Percentiles rank a stretch among this genome's conserved stretches.
phyloP scores from a whole-genome alignment of 1,140 invertebrate species.

The Cataglyphis hispanica region DNA sequence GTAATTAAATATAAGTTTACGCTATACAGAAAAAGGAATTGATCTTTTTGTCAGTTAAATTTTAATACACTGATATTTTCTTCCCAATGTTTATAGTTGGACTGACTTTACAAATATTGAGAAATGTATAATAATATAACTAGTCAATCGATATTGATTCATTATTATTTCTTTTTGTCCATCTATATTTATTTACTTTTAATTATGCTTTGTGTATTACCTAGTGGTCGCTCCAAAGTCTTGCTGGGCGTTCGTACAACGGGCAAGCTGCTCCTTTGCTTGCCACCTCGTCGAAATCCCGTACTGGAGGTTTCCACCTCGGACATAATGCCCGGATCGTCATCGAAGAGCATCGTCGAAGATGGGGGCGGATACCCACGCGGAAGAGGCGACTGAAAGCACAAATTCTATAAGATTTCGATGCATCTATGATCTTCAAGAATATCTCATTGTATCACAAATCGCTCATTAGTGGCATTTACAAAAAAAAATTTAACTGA shows the following conservation, averaged over 20 bases:
- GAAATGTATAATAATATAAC: background rate
- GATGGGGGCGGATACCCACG: slow-evolving; percentile 91
- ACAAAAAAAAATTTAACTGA: background rate
- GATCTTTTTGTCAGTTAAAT: background rate
- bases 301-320: slow-evolving; percentile 98
- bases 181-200: background rate
- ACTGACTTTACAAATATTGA: background rate
- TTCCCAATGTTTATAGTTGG: background rate
- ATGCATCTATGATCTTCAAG: background rate
- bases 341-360: slow-evolving; percentile 94
- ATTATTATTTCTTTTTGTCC: background rate
- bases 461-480: slow-evolving; percentile 6
- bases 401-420: slow-evolving; percentile 11
- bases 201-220: slow-evolving; percentile 85
- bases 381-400: slow-evolving; percentile 89
- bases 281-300: slow-evolving; percentile 95
- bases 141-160: background rate
- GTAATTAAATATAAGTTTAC: background rate
- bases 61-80: slow-evolving; percentile 4
- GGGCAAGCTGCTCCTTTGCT: slow-evolving; percentile 96
- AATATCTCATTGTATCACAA: background rate
- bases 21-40: background rate
- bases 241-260: slow-evolving; percentile 98
- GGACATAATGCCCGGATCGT: slow-evolving; percentile 98
- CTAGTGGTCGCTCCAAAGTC: slow-evolving; percentile 95